Evolutionary conservation across 2,888 invertebrate species (phyloP).

Genomic region (Parnassius glacialis): DNA sequence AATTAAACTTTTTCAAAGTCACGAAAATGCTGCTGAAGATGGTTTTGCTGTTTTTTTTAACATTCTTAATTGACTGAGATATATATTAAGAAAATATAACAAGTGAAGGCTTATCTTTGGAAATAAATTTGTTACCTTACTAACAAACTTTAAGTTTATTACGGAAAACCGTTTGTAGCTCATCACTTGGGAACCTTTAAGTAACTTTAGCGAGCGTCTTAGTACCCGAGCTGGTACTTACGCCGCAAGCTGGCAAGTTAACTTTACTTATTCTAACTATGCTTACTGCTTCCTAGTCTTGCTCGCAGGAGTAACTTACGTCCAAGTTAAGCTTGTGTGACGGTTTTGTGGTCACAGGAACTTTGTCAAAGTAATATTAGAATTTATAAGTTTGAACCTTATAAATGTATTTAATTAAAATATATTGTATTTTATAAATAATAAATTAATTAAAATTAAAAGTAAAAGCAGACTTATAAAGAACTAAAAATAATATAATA

Average conservation of each 20-base stretch:
- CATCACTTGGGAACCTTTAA: slow-evolving; percentile 10
- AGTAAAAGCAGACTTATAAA: no score
- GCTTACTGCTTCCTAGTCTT: slow-evolving; percentile 25
- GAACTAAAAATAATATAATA: no score
- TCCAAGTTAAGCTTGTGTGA: slow-evolving; percentile 11
- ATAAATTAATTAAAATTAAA: no score
- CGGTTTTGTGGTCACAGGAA: slow-evolving; percentile 17
- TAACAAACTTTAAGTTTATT: slow-evolving; percentile 12
- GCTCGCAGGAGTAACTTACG: slow-evolving; percentile 25
- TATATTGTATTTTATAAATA: background rate
- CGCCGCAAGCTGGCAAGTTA: slow-evolving; percentile 29
- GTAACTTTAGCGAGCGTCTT: slow-evolving; percentile 16
- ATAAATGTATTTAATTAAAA: background rate
- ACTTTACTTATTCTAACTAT: slow-evolving; percentile 9
- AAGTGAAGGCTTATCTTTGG: background rate
- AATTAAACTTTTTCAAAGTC: no score
- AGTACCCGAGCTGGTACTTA: slow-evolving; percentile 28
- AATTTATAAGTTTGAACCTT: background rate
- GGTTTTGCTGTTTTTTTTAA: no score
- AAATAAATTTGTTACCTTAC: slow-evolving; percentile 11
- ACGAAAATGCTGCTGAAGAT: no score
- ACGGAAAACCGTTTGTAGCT: slow-evolving; percentile 1
- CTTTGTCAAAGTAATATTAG: slow-evolving; percentile 10
- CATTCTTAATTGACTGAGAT: no score
- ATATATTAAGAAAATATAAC: no score